Evolutionary conservation across 2,113 vertebrate species (phyloP).

Genomic region (Theropithecus gelada): DNA sequence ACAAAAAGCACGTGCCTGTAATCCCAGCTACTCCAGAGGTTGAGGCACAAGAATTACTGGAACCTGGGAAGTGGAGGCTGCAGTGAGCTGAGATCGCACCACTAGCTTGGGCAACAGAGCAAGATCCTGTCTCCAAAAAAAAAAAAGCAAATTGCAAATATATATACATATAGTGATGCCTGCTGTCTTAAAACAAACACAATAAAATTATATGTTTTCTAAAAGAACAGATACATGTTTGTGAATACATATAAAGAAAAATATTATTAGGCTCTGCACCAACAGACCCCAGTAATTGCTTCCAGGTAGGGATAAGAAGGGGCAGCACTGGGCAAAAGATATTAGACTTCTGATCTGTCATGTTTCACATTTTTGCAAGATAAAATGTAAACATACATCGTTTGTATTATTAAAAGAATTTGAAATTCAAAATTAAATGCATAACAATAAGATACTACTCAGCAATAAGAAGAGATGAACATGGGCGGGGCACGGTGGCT

Average conservation of each 20-base stretch:
- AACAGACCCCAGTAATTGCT: background rate
- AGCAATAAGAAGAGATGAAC: background rate
- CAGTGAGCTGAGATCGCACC: background rate
- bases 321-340: background rate
- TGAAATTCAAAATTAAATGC: background rate
- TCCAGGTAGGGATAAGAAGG: background rate
- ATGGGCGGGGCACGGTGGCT: too few relatives aligned
- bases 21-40: background rate
- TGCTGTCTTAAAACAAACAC: background rate
- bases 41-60: background rate
- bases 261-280: too few relatives aligned
- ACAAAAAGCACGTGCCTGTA: background rate
- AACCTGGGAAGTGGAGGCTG: background rate
- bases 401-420: constrained; percentile 12
- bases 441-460: background rate
- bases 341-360: background rate
- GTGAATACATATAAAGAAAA: background rate
- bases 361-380: background rate
- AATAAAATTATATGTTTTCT: background rate
- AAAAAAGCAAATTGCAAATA: background rate
- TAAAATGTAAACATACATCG: background rate
- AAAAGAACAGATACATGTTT: background rate
- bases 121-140: background rate
- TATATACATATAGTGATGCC: too few relatives aligned
- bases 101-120: background rate